Percentiles rank a stretch among this genome's conserved stretches.
These are phyloP conservation scores for Coracias cyanogaster DNA, from an alignment of 2,797 vertebrate species.

Conservation along the genomic window DNA sequence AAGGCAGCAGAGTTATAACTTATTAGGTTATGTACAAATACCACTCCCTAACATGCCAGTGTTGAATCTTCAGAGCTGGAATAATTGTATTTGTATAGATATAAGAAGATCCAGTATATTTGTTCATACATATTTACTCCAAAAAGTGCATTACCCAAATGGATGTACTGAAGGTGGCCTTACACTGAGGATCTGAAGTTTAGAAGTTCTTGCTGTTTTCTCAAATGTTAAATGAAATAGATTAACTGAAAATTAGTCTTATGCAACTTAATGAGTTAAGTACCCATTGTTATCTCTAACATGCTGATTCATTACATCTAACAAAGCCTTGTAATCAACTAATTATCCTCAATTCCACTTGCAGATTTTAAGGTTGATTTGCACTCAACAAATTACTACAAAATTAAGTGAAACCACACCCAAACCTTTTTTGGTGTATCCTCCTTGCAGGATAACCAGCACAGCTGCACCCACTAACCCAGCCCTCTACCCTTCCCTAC, in stretches of 20 bases:
- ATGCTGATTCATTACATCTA: background rate
- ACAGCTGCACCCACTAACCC: background rate
- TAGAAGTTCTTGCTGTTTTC: background rate
- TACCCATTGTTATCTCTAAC: background rate
- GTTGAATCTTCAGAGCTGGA: background rate
- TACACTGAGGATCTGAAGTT: background rate
- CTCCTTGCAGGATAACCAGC: background rate
- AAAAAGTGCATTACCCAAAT: background rate
- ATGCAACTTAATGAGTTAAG: background rate
- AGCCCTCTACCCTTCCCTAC: background rate
- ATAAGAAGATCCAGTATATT: background rate
- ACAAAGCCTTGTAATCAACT: background rate
- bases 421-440: background rate
- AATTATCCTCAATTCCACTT: background rate
- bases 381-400: background rate
- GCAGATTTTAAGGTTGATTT: background rate
- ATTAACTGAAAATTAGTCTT: background rate
- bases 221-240: background rate
- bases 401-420: background rate
- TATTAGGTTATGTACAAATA: background rate
- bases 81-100: rapidly evolving
- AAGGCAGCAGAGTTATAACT: background rate
- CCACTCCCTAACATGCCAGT: background rate
- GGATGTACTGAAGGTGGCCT: background rate
- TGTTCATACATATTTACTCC: background rate